These are phyloP conservation scores for Eulemur coronatus DNA, from an alignment of 2,797 vertebrate species.

Conservation along the genomic window DNA sequence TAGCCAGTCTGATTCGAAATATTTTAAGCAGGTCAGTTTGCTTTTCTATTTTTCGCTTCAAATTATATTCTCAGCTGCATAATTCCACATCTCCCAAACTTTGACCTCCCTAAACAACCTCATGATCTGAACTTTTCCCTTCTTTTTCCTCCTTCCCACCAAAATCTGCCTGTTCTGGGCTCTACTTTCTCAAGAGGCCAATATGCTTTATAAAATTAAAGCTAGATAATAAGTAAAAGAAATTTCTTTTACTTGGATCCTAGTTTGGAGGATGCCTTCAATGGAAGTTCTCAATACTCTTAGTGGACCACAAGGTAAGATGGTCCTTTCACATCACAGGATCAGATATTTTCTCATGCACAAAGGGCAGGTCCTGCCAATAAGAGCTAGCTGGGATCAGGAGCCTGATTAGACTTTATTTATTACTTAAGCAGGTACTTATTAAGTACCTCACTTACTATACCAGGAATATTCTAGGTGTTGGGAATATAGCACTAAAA, in stretches of 20 bases:
- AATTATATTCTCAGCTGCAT: neutral
- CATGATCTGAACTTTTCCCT: neutral
- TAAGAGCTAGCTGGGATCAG: neutral
- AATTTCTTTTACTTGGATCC: neutral
- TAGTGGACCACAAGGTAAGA: neutral
- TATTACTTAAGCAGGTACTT: neutral
- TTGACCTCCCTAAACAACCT: neutral
- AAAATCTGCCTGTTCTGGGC: neutral
- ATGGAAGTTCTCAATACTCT: neutral
- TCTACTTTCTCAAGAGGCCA: neutral
- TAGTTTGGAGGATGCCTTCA: neutral
- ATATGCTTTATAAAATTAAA: conserved; percentile 6
- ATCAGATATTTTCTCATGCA: neutral
- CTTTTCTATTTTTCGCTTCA: neutral
- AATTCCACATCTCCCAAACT: neutral
- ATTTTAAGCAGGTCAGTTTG: neutral
- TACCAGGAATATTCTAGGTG: neutral
- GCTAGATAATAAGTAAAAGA: neutral
- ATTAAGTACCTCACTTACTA: neutral
- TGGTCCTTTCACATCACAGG: neutral
- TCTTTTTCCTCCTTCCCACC: neutral
- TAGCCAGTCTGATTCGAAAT: neutral
- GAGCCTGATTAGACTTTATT: neutral
- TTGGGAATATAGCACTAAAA: neutral
- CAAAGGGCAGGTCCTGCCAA: neutral